phyloP scores from a whole-genome alignment of 2,113 vertebrate genomes.

The Guaruba guarouba region DNA sequence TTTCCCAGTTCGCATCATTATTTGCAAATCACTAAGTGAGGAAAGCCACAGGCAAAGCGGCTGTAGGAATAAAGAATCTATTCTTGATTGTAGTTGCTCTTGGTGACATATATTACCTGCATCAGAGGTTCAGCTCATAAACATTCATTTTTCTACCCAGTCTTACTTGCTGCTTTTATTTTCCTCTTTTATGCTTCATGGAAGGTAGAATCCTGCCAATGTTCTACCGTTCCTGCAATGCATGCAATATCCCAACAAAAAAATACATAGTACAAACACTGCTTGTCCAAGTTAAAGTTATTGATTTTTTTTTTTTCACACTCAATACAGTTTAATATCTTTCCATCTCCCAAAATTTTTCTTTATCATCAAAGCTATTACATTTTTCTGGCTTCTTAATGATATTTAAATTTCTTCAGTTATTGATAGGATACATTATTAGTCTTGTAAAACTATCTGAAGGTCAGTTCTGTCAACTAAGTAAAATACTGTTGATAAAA shows the following conservation, averaged over 20 bases:
- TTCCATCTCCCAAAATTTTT: background rate
- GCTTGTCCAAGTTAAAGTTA: background rate
- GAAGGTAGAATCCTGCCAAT: background rate
- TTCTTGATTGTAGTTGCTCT: background rate
- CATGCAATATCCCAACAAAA: background rate
- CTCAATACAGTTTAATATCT: background rate
- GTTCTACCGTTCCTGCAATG: background rate
- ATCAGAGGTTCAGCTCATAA: background rate
- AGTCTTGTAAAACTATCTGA: background rate
- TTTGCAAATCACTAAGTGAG: slow-evolving; percentile 9
- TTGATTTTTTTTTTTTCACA: background rate
- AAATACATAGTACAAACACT: background rate
- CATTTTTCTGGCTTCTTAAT: background rate
- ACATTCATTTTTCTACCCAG: background rate
- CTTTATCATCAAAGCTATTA: background rate
- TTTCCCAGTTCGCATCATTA: background rate
- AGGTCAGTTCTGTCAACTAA: background rate
- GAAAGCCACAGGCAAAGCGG: background rate
- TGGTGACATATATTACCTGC: background rate
- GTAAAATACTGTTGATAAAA: background rate
- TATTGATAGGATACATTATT: background rate
- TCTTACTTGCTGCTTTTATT: background rate
- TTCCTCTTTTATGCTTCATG: background rate
- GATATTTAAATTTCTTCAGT: background rate
- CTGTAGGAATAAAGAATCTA: background rate